Base-by-base conservation (phyloP, 2,888 invertebrate species). In the Mystacides longicornis region DNA sequence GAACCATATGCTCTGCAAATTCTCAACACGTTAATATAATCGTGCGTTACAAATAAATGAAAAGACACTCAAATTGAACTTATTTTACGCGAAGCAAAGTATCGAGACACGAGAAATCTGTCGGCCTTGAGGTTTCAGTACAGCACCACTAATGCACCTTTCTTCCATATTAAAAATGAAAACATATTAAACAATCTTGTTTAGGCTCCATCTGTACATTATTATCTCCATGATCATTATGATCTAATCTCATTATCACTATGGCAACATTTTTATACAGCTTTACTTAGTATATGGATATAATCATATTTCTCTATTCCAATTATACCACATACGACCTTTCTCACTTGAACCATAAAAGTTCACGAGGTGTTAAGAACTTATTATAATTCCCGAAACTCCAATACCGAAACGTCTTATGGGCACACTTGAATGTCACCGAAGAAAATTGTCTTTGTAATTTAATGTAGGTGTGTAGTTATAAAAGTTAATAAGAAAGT, bases 281-380 rank as follows among this genome's bases (percentile, higher is more conserved):
- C n/a, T n/a, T 37, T 37, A n/a, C 37, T 7, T 37, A 37, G 3
- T 27, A 27, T 7, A 27, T n/a, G n/a, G n/a, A n/a, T n/a, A n/a
- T n/a, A n/a, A n/a, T n/a, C n/a, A 27, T 27, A 27, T 37, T 37
- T 37, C 37, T 37, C n/a, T n/a, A n/a, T n/a, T 37, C 37, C 37
- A 37, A 37, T 37, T 37, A 37, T 16, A 37, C 37, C 37, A 37
- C 37, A 37, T 37, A 37, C 37, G 37, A 37, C 37, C 37, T 37
- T 37, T 14, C 16, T 14, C 3, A 14, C 37, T 14, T 16, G 37
- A 3, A 14, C 16, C n/a, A 37, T 37, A 14, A 37, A 37, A 37
- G 37, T 37, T 37, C 37, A 37, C 37, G 37, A 37, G 4, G 37
- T 37, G n/a, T 16, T 37, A n/a, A n/a, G 16, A n/a, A 14, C 37